Conservation (phyloP, 2,888 invertebrate genomes). For the Nowickia ferox region DNA sequence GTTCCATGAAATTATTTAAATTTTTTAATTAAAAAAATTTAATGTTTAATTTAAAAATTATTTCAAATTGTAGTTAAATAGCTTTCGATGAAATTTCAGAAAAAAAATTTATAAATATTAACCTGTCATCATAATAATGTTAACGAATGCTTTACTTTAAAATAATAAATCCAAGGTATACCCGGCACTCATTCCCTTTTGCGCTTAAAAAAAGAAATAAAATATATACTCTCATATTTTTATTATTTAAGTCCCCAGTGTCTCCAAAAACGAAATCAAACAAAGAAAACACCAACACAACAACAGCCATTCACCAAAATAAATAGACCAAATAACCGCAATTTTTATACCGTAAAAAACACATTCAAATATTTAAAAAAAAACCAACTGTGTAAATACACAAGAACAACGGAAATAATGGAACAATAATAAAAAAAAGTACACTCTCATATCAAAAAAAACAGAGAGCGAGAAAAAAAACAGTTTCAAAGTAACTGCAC, state of each 20-base stretch:
- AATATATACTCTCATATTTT: conserved; percentile 58
- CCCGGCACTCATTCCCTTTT: conserved; percentile 2
- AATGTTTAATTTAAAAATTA: neutral
- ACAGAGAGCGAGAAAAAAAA: conserved; percentile 7
- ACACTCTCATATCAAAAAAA: conserved; percentile 9
- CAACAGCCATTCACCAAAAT: conserved; percentile 52
- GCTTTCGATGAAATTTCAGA: neutral
- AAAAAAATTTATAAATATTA: conserved; percentile 40
- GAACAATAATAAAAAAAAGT: conserved; percentile 37
- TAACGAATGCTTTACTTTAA: conserved; percentile 29
- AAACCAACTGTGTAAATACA: conserved; percentile 37
- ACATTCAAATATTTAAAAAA: conserved; percentile 53
- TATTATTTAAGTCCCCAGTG: conserved; percentile 69
- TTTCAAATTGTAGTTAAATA: neutral
- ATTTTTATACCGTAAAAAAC: conserved; percentile 53
- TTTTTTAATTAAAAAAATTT: too few relatives aligned
- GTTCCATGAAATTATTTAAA: neutral
- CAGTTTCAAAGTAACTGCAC: conserved; percentile 42
- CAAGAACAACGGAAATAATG: conserved; percentile 26
- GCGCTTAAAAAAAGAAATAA: conserved; percentile 38
- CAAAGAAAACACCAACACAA: conserved; percentile 49
- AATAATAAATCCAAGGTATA: conserved; percentile 4
- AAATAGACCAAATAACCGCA: conserved; percentile 71
- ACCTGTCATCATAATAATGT: conserved; percentile 53
- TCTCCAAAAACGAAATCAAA: conserved; percentile 23